Evolutionary conservation across 2,113 vertebrate genomes (phyloP).

Genomic region (Eidolon helvum): DNA sequence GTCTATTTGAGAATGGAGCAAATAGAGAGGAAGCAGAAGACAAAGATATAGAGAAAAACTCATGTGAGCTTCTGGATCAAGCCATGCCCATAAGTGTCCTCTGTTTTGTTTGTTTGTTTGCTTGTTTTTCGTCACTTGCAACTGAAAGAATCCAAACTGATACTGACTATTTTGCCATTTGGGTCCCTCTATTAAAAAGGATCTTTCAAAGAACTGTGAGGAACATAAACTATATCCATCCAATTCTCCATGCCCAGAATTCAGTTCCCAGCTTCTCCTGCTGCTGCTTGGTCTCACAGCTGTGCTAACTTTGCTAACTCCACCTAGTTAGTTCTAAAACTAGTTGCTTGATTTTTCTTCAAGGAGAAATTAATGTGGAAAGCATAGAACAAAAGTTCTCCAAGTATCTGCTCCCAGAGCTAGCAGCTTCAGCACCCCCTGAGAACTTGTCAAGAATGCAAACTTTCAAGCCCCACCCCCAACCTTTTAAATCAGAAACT

Average conservation of each 20-base stretch:
- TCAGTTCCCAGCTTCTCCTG: neutral
- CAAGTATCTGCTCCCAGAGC: neutral
- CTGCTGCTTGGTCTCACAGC: neutral
- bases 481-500: neutral
- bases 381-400: neutral
- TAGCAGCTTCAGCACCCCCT: neutral
- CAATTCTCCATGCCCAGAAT: neutral
- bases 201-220: neutral
- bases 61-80: neutral
- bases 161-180: neutral
- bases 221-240: neutral
- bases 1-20: neutral
- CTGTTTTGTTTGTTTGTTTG: too few relatives aligned
- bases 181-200: neutral
- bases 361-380: neutral
- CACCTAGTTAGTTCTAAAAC: neutral
- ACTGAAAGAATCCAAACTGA: neutral
- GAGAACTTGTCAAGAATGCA: neutral
- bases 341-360: neutral
- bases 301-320: neutral
- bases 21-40: neutral
- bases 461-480: neutral
- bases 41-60: neutral
- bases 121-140: too few relatives aligned
- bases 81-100: too few relatives aligned